Percentiles rank a stretch among this genome's conserved stretches.
phyloP scores from a whole-genome alignment of 2,797 vertebrate genomes.

The Notolabrus celidotus region DNA sequence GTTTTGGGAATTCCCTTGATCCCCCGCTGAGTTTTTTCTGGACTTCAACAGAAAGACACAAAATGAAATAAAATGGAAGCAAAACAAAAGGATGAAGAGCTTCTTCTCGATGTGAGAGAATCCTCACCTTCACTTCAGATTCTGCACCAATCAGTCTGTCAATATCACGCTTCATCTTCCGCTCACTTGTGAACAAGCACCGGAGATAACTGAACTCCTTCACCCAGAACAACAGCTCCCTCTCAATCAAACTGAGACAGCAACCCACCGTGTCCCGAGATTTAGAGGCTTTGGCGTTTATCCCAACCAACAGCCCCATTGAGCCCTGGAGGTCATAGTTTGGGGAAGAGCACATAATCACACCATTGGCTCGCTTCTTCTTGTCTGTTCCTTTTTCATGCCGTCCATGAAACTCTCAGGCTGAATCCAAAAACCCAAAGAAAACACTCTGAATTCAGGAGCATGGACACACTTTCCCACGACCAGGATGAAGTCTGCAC shows the following conservation, averaged over 20 bases:
- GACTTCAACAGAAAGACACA: not conserved
- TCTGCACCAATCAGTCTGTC: conserved; percentile 21
- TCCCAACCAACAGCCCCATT: not conserved
- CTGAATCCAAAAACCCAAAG: not conserved
- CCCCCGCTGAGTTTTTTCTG: too few species aligned
- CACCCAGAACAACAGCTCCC: not conserved
- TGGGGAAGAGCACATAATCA: not conserved
- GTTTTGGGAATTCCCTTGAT: too few species aligned
- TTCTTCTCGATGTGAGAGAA: not conserved
- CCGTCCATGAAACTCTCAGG: not conserved
- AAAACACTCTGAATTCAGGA: not conserved
- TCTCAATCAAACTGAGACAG: not conserved
- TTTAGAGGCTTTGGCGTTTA: not conserved
- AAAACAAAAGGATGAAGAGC: not conserved
- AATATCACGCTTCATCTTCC: conserved; percentile 6
- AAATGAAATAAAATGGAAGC: not conserved
- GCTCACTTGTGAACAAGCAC: not conserved
- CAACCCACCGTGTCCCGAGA: not conserved
- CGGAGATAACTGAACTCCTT: not conserved
- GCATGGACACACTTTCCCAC: not conserved
- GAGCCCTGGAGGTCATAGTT: not conserved
- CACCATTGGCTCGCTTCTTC: not conserved
- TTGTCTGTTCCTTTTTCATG: not conserved
- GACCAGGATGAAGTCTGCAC: not conserved
- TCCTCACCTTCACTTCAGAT: conserved; percentile 15